Conservation (phyloP, 1,140 invertebrate genomes). For the Drosophila lini region DNA sequence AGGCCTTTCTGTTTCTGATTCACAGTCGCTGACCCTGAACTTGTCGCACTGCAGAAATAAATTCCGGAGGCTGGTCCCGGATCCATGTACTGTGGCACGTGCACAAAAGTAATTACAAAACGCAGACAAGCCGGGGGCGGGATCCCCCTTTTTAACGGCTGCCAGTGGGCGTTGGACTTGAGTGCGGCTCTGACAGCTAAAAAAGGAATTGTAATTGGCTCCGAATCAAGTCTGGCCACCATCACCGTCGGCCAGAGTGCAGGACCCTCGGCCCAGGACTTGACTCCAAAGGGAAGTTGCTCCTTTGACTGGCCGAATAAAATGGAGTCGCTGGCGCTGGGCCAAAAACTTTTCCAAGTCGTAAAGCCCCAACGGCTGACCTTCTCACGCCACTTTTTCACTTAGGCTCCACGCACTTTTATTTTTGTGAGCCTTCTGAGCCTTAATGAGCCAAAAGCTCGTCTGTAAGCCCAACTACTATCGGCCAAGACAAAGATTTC, state of each 20-base stretch:
- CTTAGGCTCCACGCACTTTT: conserved; percentile 43
- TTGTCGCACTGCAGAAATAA: conserved; percentile 46
- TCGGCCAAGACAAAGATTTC: conserved; percentile 52
- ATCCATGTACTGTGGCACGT: conserved; percentile 52
- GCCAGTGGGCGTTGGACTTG: conserved; percentile 47
- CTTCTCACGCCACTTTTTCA: conserved; percentile 28
- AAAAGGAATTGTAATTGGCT: conserved; percentile 75
- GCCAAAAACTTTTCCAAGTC: conserved; percentile 62
- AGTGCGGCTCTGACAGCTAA: conserved; percentile 57
- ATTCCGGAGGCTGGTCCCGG: conserved; percentile 31
- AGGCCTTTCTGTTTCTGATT: conserved; percentile 17
- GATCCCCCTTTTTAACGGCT: neutral
- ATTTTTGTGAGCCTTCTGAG: conserved; percentile 2
- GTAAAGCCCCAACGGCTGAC: conserved; percentile 52
- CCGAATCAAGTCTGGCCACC: conserved; percentile 43
- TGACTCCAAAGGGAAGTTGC: conserved; percentile 31
- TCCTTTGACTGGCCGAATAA: conserved; percentile 32
- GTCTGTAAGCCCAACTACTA: conserved; percentile 19
- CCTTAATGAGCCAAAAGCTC: conserved; percentile 44
- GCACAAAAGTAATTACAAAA: conserved; percentile 74
- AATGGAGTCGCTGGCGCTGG: conserved; percentile 33
- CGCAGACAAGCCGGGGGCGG: conserved; percentile 48
- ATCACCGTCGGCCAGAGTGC: conserved; percentile 1
- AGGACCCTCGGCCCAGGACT: conserved; percentile 28
- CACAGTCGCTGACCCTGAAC: conserved; percentile 60